phyloP scores from a whole-genome alignment of 1,140 invertebrate species.

The Theocolax elegans region DNA sequence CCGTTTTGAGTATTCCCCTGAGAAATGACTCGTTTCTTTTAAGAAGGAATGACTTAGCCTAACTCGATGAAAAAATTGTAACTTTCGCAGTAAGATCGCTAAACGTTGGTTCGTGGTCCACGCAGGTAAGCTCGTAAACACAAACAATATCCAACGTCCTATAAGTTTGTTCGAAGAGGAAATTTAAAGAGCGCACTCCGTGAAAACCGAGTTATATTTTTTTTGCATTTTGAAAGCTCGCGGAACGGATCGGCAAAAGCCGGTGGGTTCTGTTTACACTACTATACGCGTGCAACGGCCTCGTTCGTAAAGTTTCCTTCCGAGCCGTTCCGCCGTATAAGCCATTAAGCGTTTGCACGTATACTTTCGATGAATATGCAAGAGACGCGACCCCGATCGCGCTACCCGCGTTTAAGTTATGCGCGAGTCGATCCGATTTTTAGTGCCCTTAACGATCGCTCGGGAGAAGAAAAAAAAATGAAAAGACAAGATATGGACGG shows the following conservation, averaged over 20 bases:
- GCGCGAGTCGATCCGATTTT: constrained; percentile 18
- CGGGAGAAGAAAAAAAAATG: background rate
- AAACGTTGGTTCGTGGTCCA: too few relatives aligned
- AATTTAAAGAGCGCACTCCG: background rate
- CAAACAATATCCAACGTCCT: too few relatives aligned
- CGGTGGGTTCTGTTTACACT: constrained; percentile 12
- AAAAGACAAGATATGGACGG: background rate
- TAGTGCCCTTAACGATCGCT: constrained; percentile 15
- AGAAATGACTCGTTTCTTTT: too few relatives aligned
- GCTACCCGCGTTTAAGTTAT: constrained; percentile 1
- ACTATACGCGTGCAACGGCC: background rate
- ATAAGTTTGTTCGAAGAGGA: too few relatives aligned
- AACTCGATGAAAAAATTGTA: too few relatives aligned
- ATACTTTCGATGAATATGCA: constrained; percentile 33
- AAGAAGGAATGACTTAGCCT: too few relatives aligned
- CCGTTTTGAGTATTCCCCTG: too few relatives aligned
- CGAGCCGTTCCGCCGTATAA: too few relatives aligned
- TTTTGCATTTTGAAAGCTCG: constrained; percentile 6
- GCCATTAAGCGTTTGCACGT: constrained; percentile 4
- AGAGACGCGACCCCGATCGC: constrained; percentile 10
- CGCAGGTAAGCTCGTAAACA: too few relatives aligned
- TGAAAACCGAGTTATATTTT: too few relatives aligned
- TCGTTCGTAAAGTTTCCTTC: background rate
- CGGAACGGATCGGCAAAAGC: background rate
- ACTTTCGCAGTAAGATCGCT: too few relatives aligned